Percentiles rank a stretch among this genome's conserved stretches.
phyloP scores from a whole-genome alignment of 1,140 invertebrate genomes.

The Nephila pilipes region DNA sequence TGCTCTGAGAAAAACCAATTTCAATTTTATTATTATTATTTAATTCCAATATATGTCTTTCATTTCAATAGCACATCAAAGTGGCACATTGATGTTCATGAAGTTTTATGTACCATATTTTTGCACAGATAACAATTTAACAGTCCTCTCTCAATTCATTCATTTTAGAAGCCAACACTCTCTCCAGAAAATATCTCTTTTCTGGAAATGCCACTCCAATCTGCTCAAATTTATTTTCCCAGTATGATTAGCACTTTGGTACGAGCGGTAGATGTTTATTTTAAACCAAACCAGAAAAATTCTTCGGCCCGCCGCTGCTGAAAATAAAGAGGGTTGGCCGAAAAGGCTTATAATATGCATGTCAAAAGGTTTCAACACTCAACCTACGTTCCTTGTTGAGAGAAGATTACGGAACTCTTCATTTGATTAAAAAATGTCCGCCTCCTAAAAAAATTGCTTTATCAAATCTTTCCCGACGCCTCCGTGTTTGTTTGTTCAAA shows the following conservation, averaged over 20 bases:
- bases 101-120: too few species aligned
- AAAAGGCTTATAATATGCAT: background rate
- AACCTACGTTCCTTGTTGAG: background rate
- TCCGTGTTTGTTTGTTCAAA: conserved; percentile 49
- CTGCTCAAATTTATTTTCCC: too few species aligned
- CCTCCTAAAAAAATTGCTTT: background rate
- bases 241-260: background rate
- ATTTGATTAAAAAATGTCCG: conserved; percentile 18
- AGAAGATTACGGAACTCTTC: background rate
- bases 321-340: background rate
- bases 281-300: background rate
- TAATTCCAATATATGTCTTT: too few species aligned
- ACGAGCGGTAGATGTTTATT: background rate
- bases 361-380: background rate
- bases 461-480: conserved; percentile 9
- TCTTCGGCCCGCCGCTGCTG: background rate
- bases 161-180: too few species aligned
- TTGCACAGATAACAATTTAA: too few species aligned
- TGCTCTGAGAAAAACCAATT: too few species aligned
- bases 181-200: too few species aligned
- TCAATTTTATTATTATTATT: too few species aligned
- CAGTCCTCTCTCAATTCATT: too few species aligned
- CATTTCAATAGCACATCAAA: too few species aligned
- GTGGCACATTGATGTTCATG: too few species aligned
- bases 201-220: too few species aligned